Base-by-base conservation (phyloP, 1,140 invertebrate species). In the Drosophila dunni region DNA sequence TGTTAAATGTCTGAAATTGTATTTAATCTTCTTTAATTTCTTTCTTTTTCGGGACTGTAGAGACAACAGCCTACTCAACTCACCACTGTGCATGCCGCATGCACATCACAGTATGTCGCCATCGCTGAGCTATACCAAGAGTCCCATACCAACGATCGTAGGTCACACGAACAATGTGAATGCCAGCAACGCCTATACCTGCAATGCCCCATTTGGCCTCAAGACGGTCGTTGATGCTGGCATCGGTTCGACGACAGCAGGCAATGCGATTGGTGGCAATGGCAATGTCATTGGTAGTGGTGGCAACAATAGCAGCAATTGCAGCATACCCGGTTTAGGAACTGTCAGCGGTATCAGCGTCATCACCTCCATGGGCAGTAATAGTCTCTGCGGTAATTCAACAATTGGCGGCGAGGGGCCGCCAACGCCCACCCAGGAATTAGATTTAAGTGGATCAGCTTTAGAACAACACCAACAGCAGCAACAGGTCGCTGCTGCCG, bases 361-460 rank as follows among this genome's bases (percentile, higher is more conserved):
- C 75, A 89, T 89, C 68, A 89, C 84, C 64, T 89, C 84, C 38
- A 89, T 89, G 84, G 86, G 80, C 74, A 92, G 82, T 77, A 90
- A 79, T 50, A 90, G 82, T 64, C 42, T 74, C n/a, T 68, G 82
- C 75, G 72, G 70, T 51, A 81, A 71, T 68, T 79, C 70, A 68
- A 34, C 65, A 46, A 17, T 64, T 58, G 75, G 75, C 7, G 86
- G 83, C 40, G 93, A 93, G 5, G 94, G 94, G 7, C 94, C 94
- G 53, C 93, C 94, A 5, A 94, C 94, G 63, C 94, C 94, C 6
- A 94, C 94, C 64, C 93, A 94, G 71, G 92, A 92, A 76, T 60
- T 92, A 82, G 91, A 92, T 82, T 71, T 92, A 64, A 91, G 90
- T 74, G 78, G 91, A 90, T 62, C 79, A 51, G 79, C 77, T 54